These are phyloP conservation scores for Plectropomus leopardus DNA, from an alignment of 2,113 vertebrate genomes.

Conservation along the genomic window DNA sequence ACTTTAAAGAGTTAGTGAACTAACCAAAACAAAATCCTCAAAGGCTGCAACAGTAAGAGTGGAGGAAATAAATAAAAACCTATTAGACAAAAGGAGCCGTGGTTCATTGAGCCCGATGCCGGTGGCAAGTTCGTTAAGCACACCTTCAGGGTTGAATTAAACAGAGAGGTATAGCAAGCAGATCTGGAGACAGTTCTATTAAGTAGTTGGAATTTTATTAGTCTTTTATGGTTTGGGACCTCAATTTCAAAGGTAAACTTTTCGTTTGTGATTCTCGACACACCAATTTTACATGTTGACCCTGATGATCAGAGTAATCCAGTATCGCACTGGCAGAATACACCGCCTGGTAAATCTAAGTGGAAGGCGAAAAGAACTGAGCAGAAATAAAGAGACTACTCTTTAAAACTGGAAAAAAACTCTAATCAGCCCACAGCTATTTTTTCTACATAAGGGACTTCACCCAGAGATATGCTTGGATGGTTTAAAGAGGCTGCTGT, in stretches of 20 bases:
- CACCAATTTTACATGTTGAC: not conserved
- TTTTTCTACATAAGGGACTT: constrained; percentile 39
- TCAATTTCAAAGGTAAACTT: not conserved
- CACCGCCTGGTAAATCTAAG: constrained; percentile 12
- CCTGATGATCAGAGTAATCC: constrained; percentile 1
- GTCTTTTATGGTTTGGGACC: not conserved
- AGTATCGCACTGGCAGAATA: not conserved
- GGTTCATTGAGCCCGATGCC: constrained; percentile 26
- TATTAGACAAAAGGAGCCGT: constrained; percentile 17
- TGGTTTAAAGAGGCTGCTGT: constrained; percentile 57
- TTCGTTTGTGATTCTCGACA: constrained; percentile 12
- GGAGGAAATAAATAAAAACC: constrained; percentile 21
- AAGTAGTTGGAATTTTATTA: not conserved
- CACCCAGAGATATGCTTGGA: constrained; percentile 46
- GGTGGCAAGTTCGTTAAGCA: constrained; percentile 32
- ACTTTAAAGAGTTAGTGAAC: constrained; percentile 51
- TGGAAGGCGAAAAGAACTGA: not conserved
- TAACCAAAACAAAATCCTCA: constrained; percentile 30
- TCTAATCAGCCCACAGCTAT: constrained; percentile 33
- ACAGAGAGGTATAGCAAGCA: not conserved
- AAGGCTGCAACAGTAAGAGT: constrained; percentile 19
- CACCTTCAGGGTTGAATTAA: constrained; percentile 23
- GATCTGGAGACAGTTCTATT: not conserved
- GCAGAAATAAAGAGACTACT: not conserved
- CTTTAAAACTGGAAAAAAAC: constrained; percentile 1